These are phyloP conservation scores for Eupithecia inturbata DNA, from an alignment of 2,888 invertebrate species.

Conservation along the genomic window DNA sequence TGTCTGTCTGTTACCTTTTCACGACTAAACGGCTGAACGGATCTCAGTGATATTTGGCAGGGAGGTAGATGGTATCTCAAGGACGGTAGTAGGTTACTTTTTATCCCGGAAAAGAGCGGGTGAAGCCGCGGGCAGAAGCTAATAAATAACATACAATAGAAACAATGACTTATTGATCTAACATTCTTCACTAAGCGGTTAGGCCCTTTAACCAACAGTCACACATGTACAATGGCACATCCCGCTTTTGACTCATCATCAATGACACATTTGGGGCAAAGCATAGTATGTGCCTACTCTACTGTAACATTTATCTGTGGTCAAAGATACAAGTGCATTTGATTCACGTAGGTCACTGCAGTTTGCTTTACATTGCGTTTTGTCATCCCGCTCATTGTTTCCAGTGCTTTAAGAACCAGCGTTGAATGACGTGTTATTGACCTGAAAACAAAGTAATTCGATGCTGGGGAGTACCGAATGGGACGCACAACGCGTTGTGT, in stretches of 20 bases:
- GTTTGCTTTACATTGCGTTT: slow-evolving; percentile 15
- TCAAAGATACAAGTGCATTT: slow-evolving; percentile 27
- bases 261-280: slow-evolving; percentile 74
- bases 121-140: too few species aligned
- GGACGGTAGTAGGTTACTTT: too few species aligned
- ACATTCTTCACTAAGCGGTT: neutral
- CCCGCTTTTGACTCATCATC: slow-evolving; percentile 68
- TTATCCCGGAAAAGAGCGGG: too few species aligned
- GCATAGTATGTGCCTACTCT: slow-evolving; percentile 48
- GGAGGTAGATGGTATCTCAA: too few species aligned
- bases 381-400: neutral
- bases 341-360: slow-evolving; percentile 6
- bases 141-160: neutral
- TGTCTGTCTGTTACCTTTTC: too few species aligned
- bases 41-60: too few species aligned
- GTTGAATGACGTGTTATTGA: slow-evolving; percentile 38
- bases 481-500: slow-evolving; percentile 65
- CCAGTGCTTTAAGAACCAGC: slow-evolving; percentile 21
- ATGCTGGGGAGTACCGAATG: slow-evolving; percentile 58
- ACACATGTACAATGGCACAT: slow-evolving; percentile 55
- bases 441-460: slow-evolving; percentile 47
- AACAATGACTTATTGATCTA: neutral
- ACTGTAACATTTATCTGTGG: slow-evolving; percentile 34
- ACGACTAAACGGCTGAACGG: too few species aligned
- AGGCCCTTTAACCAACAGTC: slow-evolving; percentile 15